A percentile compares a stretch with the other conserved stretches of the same genome.
These are phyloP conservation scores for Trichogramma evanescens DNA, from an alignment of 2,888 invertebrate species.

Conservation along the genomic window DNA sequence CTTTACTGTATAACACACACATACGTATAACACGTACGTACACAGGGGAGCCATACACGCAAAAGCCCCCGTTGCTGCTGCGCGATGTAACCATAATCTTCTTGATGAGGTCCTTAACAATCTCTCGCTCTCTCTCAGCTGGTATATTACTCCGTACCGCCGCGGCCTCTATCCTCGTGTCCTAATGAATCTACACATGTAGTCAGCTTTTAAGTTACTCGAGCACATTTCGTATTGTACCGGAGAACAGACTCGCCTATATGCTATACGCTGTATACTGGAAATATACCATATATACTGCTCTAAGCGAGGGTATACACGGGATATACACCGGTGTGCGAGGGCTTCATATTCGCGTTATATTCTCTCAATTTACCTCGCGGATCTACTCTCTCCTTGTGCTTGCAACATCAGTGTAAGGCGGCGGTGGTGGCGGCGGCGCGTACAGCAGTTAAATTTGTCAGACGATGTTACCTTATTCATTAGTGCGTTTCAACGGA, in stretches of 20 bases:
- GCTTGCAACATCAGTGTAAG: too few relatives aligned
- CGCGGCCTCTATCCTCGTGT: not conserved
- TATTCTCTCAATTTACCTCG: slow-evolving; percentile 15
- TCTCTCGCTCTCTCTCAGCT: slow-evolving; percentile 3
- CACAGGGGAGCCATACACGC: too few relatives aligned
- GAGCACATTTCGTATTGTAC: slow-evolving; percentile 10
- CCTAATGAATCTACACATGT: slow-evolving; percentile 22
- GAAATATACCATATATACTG: too few relatives aligned
- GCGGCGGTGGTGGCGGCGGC: too few relatives aligned
- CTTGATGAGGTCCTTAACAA: slow-evolving; percentile 26
- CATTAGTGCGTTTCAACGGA: not conserved
- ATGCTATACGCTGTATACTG: too few relatives aligned
- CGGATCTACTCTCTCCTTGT: slow-evolving; percentile 1
- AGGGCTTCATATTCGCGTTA: slow-evolving; percentile 7
- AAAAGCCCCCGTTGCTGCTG: too few relatives aligned
- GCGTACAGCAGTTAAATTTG: slow-evolving; percentile 4
- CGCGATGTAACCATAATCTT: slow-evolving; percentile 25
- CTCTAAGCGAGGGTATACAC: too few relatives aligned
- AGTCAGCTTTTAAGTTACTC: slow-evolving; percentile 17
- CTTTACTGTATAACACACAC: too few relatives aligned
- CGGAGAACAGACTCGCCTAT: too few relatives aligned
- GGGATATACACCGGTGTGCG: not conserved
- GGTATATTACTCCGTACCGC: not conserved
- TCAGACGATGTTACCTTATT: slow-evolving; percentile 6
- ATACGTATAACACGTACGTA: too few relatives aligned